Evolutionary conservation across 2,797 vertebrate genomes (phyloP), one percentile per base, ranked within the genome.

Genomic region (Notolepis coatsorum): DNA sequence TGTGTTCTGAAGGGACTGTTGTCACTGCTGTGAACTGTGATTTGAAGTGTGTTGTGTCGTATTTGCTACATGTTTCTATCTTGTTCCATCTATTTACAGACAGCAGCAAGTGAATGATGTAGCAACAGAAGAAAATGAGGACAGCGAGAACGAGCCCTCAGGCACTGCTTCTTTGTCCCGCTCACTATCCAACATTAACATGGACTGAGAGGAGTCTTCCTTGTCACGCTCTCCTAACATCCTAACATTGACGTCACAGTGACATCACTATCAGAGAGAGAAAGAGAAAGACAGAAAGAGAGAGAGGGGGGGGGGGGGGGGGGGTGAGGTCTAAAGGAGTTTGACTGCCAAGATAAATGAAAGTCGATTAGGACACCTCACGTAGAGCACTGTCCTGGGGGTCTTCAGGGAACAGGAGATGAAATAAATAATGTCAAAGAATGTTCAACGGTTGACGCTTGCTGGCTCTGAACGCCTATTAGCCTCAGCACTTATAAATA

Each of bases 161-260:
- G 81, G 80, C 67, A 3, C 10, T n/a, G 42, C 68, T 85, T 75
- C 74, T 85, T 86, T 81, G 72, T 86, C 67, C 64, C 73, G 73
- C 55, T 79, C 71, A 68, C 66, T 63, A 82, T 71, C 73, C 79
- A 74, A 86, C 80, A 80, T 88, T 89, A 90, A 90, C 79, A 73
- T 39, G 69, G 74, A 63, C 81, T 91, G 84, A 91, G 91, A 89
- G 82, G 81, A 83, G 87, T 84, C 69, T 64, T 88, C 57, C 80
- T 82, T 24, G 43, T 77, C 72, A 61, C 56, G 5, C 23, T 20
- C 20, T 13, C 21, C 12, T 12, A 30, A 56, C 74, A 79, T 84
- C 72, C 77, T 79, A 78, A 84, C 57, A 5, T 20, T 35, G 85
- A 84, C 68, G 83, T 77, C 84, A 84, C 68, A 52, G 54, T 67